Percentiles rank a stretch among this genome's conserved stretches.
phyloP scores from a whole-genome alignment of 2,113 vertebrate genomes.

The Oostethus manadensis region DNA sequence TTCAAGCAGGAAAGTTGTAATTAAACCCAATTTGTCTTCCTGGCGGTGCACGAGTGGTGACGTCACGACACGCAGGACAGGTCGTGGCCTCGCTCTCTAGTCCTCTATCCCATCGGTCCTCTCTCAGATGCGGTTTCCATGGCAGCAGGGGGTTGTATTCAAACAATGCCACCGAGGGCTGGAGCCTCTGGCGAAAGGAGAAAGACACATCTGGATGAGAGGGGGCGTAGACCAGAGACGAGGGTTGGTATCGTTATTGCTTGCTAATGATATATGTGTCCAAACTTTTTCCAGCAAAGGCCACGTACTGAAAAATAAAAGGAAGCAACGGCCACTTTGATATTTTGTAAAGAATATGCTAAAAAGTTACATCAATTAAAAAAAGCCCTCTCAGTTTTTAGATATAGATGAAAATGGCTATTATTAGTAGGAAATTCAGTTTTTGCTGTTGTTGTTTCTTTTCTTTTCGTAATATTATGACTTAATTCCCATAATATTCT shows the following conservation, averaged over 20 bases:
- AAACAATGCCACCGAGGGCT: constrained; percentile 54
- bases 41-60: constrained; percentile 12
- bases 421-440: too few species aligned
- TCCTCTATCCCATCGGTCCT: constrained; percentile 39
- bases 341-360: too few species aligned
- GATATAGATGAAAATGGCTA: too few species aligned
- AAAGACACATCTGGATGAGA: constrained; percentile 21
- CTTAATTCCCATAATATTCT: too few species aligned
- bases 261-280: neutral
- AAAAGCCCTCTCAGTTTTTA: too few species aligned
- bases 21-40: constrained; percentile 12
- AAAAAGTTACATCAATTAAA: too few species aligned
- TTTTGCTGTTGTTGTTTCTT: too few species aligned
- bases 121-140: constrained; percentile 53
- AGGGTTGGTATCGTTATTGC: neutral
- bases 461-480: too few species aligned
- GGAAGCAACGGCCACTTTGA: too few species aligned
- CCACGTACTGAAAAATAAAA: too few species aligned
- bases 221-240: constrained; percentile 22
- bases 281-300: too few species aligned
- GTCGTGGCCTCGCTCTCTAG: constrained; percentile 52
- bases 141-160: constrained; percentile 57
- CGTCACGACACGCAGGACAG: constrained; percentile 23
- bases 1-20: constrained; percentile 4
- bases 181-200: constrained; percentile 39